A percentile compares a stretch with the other conserved stretches of the same genome.
phyloP scores from a whole-genome alignment of 2,888 invertebrate genomes.

The Syritta pipiens region DNA sequence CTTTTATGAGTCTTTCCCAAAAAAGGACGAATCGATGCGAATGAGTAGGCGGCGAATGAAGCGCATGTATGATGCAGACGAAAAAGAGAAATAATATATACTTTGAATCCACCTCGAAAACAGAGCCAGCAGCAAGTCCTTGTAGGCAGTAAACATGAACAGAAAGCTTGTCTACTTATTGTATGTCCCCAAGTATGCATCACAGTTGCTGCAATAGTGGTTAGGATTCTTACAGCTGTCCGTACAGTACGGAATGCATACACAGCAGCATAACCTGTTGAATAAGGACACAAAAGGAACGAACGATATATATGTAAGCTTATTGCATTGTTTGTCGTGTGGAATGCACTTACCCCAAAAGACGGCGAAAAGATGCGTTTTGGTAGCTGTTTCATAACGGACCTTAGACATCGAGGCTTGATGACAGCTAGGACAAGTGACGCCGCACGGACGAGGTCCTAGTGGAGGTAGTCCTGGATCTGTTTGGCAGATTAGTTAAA shows the following conservation, averaged over 20 bases:
- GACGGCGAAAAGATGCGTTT: slow-evolving; percentile 73
- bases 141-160: too few species aligned
- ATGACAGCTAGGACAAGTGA: slow-evolving; percentile 73
- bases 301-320: too few species aligned
- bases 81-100: too few species aligned
- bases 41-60: too few species aligned
- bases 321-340: background rate
- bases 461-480: slow-evolving; percentile 26
- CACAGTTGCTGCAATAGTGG: slow-evolving; percentile 74
- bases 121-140: background rate
- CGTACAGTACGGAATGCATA: slow-evolving; percentile 73
- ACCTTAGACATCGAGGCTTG: slow-evolving; percentile 70
- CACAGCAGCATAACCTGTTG: slow-evolving; percentile 71
- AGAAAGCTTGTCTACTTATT: slow-evolving; percentile 70
- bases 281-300: background rate
- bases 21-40: too few species aligned
- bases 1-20: too few species aligned
- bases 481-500: too few species aligned
- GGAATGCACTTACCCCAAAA: background rate
- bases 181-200: slow-evolving; percentile 73
- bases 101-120: too few species aligned
- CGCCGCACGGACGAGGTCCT: slow-evolving; percentile 44
- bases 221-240: slow-evolving; percentile 74
- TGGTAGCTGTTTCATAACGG: slow-evolving; percentile 69
- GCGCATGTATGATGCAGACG: too few species aligned